These are phyloP conservation scores for Lagopus leucura DNA, from an alignment of 2,113 vertebrate species.

Conservation along the genomic window DNA sequence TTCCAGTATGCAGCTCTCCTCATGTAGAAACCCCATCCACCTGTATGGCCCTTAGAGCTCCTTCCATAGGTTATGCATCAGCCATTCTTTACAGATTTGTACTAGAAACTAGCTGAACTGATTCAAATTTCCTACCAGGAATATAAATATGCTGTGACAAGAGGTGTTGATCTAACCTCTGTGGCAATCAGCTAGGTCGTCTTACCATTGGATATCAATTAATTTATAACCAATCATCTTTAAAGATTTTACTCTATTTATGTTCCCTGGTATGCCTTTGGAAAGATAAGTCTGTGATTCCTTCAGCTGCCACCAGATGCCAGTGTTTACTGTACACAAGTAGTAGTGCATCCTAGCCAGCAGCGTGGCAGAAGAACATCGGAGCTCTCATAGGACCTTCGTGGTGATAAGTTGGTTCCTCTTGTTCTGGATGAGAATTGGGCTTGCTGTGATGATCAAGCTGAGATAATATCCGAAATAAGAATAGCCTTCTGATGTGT, in stretches of 20 bases:
- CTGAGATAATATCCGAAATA: rapidly evolving
- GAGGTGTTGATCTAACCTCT: too few species aligned
- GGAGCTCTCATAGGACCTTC: too few species aligned
- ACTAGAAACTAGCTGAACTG: neutral
- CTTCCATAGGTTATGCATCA: neutral
- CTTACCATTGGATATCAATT: neutral
- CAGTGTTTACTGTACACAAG: slow-evolving; percentile 53
- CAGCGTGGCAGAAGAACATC: rapidly evolving
- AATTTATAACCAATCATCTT: neutral
- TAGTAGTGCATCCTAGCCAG: neutral
- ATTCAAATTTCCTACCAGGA: neutral
- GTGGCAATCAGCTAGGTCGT: too few species aligned
- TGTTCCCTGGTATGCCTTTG: rapidly evolving
- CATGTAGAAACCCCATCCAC: neutral
- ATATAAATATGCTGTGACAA: neutral
- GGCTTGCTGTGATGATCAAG: neutral
- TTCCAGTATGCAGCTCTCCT: neutral
- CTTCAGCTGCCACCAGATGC: slow-evolving; percentile 64
- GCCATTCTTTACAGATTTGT: neutral
- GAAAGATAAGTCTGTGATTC: neutral
- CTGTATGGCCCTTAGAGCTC: neutral
- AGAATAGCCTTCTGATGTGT: rapidly evolving
- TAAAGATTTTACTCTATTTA: rapidly evolving
- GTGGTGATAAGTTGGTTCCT: neutral
- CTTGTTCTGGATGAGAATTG: neutral